Evolutionary conservation across 2,797 vertebrate species (phyloP).

Genomic region (Poecilia wingei): DNA sequence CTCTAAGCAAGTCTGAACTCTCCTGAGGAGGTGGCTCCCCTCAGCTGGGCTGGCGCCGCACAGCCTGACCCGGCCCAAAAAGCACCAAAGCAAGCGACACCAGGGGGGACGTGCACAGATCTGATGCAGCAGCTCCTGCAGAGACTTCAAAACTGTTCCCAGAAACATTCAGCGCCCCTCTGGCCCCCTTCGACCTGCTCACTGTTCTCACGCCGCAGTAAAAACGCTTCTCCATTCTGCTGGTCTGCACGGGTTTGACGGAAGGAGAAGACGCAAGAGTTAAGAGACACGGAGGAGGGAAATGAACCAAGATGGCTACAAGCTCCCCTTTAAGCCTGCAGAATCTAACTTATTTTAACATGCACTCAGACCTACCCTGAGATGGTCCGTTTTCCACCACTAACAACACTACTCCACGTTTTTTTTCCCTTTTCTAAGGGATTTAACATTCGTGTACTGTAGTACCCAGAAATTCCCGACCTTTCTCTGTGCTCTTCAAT

Average conservation of each 20-base stretch:
- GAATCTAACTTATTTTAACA: slow-evolving; percentile 67
- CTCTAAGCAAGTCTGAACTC: slow-evolving; percentile 98
- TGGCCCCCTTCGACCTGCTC: slow-evolving; percentile 28
- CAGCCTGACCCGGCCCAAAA: slow-evolving; percentile 53
- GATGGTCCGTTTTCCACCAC: slow-evolving; percentile 25
- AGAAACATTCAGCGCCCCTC: slow-evolving; percentile 16
- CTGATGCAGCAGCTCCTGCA: slow-evolving; percentile 60
- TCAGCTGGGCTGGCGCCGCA: slow-evolving; percentile 38
- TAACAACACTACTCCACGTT: slow-evolving; percentile 37
- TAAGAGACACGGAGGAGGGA: neutral
- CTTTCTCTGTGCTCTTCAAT: slow-evolving; percentile 1
- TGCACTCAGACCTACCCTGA: slow-evolving; percentile 21
- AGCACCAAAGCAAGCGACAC: slow-evolving; percentile 68
- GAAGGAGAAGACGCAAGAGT: slow-evolving; percentile 20
- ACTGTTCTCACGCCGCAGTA: slow-evolving; percentile 32
- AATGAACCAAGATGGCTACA: neutral
- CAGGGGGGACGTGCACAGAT: slow-evolving; percentile 42
- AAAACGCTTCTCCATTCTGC: slow-evolving; percentile 28
- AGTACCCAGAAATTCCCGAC: slow-evolving; percentile 12
- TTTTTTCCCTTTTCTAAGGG: slow-evolving; percentile 8
- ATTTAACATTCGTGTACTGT: slow-evolving; percentile 12
- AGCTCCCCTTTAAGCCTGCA: slow-evolving; percentile 25
- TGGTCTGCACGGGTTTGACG: slow-evolving; percentile 23
- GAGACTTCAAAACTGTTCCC: slow-evolving; percentile 54
- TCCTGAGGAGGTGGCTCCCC: slow-evolving; percentile 79